A percentile compares a stretch with the other conserved stretches of the same genome.
Conservation (phyloP, 2,888 invertebrate genomes). For the Pristionchus maxplancki region DNA sequence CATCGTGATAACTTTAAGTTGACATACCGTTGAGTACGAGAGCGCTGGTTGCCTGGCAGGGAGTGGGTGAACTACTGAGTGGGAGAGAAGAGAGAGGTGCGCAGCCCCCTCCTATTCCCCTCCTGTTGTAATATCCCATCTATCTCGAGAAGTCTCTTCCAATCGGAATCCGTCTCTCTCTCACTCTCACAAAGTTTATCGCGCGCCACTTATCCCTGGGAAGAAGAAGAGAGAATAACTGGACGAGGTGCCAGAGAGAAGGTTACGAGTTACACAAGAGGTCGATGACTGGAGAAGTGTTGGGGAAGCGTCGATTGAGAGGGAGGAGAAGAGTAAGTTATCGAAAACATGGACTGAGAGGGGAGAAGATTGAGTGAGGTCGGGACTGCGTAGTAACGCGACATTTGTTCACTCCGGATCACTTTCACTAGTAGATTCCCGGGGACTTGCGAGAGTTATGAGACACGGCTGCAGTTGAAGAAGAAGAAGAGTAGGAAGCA, state of each 20-base stretch:
- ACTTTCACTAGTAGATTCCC: neutral
- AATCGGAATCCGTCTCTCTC: conserved; percentile 2
- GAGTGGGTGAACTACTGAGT: neutral
- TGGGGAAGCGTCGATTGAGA: neutral
- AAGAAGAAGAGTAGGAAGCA: neutral
- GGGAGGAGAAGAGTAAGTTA: neutral
- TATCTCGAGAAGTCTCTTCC: conserved; percentile 28
- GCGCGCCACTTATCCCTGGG: conserved; percentile 48
- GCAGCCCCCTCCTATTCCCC: neutral
- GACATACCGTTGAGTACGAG: neutral
- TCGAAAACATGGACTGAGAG: conserved; percentile 27
- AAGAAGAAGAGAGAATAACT: conserved; percentile 9
- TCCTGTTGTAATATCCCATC: conserved; percentile 48
- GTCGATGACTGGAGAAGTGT: conserved; percentile 1
- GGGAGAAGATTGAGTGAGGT: neutral
- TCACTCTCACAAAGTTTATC: neutral
- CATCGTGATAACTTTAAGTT: neutral
- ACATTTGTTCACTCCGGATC: conserved; percentile 32
- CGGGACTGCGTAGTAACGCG: conserved; percentile 34
- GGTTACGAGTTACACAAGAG: conserved; percentile 31
- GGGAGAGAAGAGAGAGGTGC: neutral
- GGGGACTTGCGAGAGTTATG: neutral
- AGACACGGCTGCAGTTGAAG: neutral
- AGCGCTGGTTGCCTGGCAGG: neutral
- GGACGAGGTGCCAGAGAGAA: neutral